Conservation (phyloP, 2,113 vertebrate species). For the Cyphomyrus plagiostoma region DNA sequence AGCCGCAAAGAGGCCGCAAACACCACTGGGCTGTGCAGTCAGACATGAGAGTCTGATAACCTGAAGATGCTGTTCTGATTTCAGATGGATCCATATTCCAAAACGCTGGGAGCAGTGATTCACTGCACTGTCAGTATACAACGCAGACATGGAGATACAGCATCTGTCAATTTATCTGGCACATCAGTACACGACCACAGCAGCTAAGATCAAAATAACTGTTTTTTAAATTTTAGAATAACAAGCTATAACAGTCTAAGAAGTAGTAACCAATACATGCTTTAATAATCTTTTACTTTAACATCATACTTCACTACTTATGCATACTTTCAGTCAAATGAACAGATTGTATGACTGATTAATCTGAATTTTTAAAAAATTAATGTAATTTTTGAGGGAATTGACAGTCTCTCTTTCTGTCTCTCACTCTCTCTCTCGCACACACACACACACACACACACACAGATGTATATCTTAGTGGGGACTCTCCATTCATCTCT, state of each 20-base stretch:
- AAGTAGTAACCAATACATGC: not conserved
- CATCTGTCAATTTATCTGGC: not conserved
- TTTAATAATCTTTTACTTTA: not conserved
- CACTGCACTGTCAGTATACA: not conserved
- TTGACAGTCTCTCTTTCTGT: not conserved
- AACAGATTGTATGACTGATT: not conserved
- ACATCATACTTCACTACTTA: not conserved
- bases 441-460: not conserved
- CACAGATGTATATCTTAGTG: not conserved
- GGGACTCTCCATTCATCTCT: not conserved
- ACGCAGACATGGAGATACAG: not conserved
- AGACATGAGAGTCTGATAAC: not conserved
- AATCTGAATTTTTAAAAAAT: not conserved
- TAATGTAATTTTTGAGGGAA: not conserved
- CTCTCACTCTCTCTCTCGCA: too few relatives aligned
- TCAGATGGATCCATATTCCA: not conserved
- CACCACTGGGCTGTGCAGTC: not conserved
- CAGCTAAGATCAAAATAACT: not conserved
- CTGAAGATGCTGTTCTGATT: not conserved
- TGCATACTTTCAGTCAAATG: not conserved
- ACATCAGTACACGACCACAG: not conserved
- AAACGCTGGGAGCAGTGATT: not conserved
- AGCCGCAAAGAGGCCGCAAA: not conserved
- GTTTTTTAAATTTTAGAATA: not conserved
- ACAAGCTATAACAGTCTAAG: not conserved